Base-by-base conservation (phyloP, 1,140 invertebrate species). In the Doryteuthis pealeii region DNA sequence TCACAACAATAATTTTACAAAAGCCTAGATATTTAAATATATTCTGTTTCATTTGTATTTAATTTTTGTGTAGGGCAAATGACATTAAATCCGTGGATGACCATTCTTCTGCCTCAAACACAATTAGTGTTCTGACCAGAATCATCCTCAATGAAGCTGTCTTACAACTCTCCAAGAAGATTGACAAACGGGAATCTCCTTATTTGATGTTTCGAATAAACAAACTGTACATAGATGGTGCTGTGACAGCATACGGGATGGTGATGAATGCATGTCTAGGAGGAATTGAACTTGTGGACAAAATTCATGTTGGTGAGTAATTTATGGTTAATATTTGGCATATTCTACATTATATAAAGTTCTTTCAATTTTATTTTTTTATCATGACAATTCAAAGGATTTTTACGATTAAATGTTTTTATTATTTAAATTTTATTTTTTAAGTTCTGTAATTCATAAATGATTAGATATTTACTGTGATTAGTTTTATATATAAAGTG, bases 61-160 rank as follows among this genome's bases (percentile, higher is more conserved):
- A 5, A 5, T 40, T 10, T 40, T 40, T 30, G 68, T 75, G 8
- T 74, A 85, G 92, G 66, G 91, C 90, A 26, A 91, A 94, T 1
- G 93, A 94, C 83, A 89, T 94, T 33, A 93, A 93, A 26, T 93
- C 94, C 12, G 93, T 95, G 78, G 94, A 95, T 83, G 94, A 95
- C 80, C 94, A 94, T 81, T 91, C 94, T 3, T 95, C 94, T 0
- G 92, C 92, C 0, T 91, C 91, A 78, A 95, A 95, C 85, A 91
- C 90, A 72, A 93, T 95, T 67, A 91, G 90, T 74, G 89, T 92
- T 28, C 88, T 94, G 65, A 88, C 93, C 71, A 89, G 94, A 78
- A 91, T 94, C 80, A 90, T 93, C 26, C 89, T 94, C 65, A 93
- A 92, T 87, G 91, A 94, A 89, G 84, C 90, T 31, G 87, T 90